phyloP scores from a whole-genome alignment of 2,888 invertebrate species.

The Drosophila formosana region DNA sequence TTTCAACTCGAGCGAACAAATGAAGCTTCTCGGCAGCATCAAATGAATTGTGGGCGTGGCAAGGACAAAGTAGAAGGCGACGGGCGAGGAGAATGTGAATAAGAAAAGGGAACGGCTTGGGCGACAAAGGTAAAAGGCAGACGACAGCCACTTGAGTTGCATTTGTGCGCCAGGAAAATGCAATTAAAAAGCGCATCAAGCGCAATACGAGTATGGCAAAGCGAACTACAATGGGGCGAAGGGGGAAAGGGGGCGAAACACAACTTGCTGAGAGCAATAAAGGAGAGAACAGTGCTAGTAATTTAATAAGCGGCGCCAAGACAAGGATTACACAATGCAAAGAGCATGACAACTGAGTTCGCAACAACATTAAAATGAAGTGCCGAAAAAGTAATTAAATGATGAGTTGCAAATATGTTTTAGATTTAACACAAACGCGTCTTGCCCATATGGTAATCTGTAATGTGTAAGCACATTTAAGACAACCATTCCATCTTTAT shows the following conservation, averaged over 20 bases:
- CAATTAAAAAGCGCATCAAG: constrained; percentile 74
- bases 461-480: constrained; percentile 19
- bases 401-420: constrained; percentile 1
- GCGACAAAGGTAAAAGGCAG: constrained; percentile 54
- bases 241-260: constrained; percentile 23
- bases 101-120: constrained; percentile 14
- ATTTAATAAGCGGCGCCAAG: constrained; percentile 67
- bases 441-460: constrained; percentile 25
- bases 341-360: constrained; percentile 61
- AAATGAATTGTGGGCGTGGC: constrained; percentile 38
- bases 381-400: constrained; percentile 50
- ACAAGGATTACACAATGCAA: constrained; percentile 57
- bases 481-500: not conserved
- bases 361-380: constrained; percentile 62
- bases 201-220: constrained; percentile 10
- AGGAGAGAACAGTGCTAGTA: constrained; percentile 44
- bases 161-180: constrained; percentile 70
- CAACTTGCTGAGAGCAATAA: constrained; percentile 28
- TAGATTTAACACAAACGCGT: constrained; percentile 10
- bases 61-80: constrained; percentile 8
- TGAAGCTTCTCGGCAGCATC: constrained; percentile 53
- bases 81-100: not conserved
- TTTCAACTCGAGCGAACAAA: constrained; percentile 74
- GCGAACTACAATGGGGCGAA: not conserved
- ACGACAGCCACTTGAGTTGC: constrained; percentile 73